Evolutionary conservation across 2,113 vertebrate species (phyloP).

Genomic region (Xiphorhynchus elegans): DNA sequence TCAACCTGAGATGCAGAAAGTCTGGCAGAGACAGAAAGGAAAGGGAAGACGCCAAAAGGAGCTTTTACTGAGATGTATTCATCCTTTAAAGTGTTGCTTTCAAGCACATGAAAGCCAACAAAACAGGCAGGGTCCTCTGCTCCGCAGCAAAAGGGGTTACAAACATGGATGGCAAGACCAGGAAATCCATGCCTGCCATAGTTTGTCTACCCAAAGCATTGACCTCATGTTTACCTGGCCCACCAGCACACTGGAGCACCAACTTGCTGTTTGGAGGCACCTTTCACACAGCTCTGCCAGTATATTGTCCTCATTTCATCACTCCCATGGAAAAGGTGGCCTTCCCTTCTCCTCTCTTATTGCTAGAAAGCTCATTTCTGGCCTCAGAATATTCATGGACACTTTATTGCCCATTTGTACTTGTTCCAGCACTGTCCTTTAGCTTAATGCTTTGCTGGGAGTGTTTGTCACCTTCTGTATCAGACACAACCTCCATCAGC

Average conservation of each 20-base stretch:
- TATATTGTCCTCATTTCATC: background rate
- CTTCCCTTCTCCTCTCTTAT: background rate
- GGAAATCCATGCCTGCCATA: background rate
- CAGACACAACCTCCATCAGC: conserved; percentile 21
- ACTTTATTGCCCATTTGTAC: conserved; percentile 29
- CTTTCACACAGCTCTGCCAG: background rate
- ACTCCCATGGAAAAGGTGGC: background rate
- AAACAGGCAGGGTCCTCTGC: background rate
- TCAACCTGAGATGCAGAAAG: background rate
- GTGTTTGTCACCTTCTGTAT: background rate
- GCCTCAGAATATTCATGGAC: conserved; percentile 38
- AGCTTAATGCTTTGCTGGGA: conserved; percentile 9
- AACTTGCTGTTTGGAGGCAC: background rate
- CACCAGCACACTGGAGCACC: background rate
- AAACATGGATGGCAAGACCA: background rate
- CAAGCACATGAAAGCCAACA: background rate
- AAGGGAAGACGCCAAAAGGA: background rate
- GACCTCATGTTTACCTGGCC: background rate
- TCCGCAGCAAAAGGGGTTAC: background rate
- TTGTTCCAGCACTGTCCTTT: conserved; percentile 46
- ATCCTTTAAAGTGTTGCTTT: background rate
- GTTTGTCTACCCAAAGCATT: background rate
- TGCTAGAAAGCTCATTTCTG: conserved; percentile 6
- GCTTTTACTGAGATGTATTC: background rate
- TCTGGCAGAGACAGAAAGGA: background rate